Evolutionary conservation across 37 sponge, comb jelly and placozoan species (phyloP), one percentile per base, ranked within the genome.

Genomic region (Corticium candelabrum): DNA sequence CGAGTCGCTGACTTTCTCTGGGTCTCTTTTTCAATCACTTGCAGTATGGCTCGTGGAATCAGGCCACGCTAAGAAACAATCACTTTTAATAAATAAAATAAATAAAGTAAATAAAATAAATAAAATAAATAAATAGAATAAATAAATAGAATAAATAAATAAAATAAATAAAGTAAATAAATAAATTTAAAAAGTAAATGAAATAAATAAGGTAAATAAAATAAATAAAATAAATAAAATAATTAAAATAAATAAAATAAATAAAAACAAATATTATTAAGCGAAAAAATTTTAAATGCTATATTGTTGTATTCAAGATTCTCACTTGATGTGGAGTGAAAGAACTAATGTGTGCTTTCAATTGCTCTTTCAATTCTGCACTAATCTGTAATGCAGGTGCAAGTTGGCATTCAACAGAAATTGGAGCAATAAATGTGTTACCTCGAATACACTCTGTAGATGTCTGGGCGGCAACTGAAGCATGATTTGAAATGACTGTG

Each of bases 401-500:
- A 39, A n/a, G 56, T 34, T n/a, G 35, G 30, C 27, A 74, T 79
- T n/a, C 80, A 41, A 2, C 73, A 5, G 43, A 67, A 2, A 67
- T 31, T 67, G n/a, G 15, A 36, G 74, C 57, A 30, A 57, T 7
- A 15, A 39, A 35, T 2, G n/a, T 1, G 74, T 71, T 75, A 84
- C 85, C 74, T 85, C 35, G 31, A 84, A 40, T 1, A 69, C 79
- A 75, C 41, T 37, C 0, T 77, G 68, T 29, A 96, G 78, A 57
- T 89, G 96, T 41, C 84, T 41, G 4, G 80, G 80, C 40, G 93
- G 96, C 7, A 96, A 86, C 70, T 89, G 88, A 37, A 93, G 56
- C 34, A 96, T 35, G 3, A 93, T 85, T 41, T 79, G 89, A 35
- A 90, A 83, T 29, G 96, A 96, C 70, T 90, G 93, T 3, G 96